A percentile compares a stretch with the other conserved stretches of the same genome.
Conservation (phyloP, 2,797 vertebrate genomes). For the Netta rufina region DNA sequence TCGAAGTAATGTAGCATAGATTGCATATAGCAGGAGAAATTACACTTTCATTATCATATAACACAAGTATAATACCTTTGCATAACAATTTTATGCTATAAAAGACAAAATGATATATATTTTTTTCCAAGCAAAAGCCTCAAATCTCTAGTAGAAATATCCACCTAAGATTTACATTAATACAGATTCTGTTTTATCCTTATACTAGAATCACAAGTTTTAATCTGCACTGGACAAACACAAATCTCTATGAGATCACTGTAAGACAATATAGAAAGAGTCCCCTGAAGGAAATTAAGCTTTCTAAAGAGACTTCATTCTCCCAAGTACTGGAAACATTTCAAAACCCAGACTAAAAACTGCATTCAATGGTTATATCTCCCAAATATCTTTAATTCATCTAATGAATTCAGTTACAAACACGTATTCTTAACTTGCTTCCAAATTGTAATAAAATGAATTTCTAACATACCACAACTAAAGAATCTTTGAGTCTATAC, state of each 20-base stretch:
- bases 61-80: background rate
- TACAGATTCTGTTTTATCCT: conserved; percentile 8
- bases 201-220: background rate
- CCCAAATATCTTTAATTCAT: background rate
- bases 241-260: background rate
- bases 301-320: background rate
- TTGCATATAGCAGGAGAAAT: background rate
- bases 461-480: conserved; percentile 2
- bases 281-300: background rate
- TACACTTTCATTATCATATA: background rate
- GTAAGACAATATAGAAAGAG: background rate
- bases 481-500: conserved; percentile 28
- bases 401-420: background rate
- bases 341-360: conserved; percentile 7
- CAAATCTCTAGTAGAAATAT: background rate
- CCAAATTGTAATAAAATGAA: background rate
- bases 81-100: background rate
- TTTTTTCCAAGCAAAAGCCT: background rate
- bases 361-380: background rate
- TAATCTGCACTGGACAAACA: background rate
- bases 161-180: background rate
- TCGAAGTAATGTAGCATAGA: background rate
- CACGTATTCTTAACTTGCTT: background rate
- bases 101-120: background rate
- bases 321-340: background rate